Conservation (phyloP, 2,113 vertebrate species). For the Planiliza haematocheilus region DNA sequence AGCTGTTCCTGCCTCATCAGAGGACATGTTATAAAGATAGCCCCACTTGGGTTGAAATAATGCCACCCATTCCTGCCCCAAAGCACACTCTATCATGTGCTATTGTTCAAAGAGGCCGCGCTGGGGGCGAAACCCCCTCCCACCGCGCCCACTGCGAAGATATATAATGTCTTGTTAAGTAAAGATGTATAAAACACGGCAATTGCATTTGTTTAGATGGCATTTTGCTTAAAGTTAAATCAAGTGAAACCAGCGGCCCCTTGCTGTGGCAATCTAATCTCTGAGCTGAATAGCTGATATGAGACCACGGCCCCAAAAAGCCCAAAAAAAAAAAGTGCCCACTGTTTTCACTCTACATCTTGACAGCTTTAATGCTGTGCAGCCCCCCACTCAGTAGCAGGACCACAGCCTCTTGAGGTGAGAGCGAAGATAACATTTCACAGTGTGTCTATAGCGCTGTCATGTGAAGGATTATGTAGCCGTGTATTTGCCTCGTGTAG, state of each 20-base stretch:
- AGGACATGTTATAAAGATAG: constrained; percentile 84
- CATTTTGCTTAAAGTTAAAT: constrained; percentile 10
- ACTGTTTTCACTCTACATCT: constrained; percentile 71
- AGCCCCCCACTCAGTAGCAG: constrained; percentile 73
- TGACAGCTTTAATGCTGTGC: constrained; percentile 83
- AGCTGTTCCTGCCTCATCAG: constrained; percentile 82
- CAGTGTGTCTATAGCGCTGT: constrained; percentile 83
- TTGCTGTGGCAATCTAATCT: constrained; percentile 21
- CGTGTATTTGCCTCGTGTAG: constrained; percentile 77
- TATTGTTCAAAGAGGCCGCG: constrained; percentile 75
- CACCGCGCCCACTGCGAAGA: neutral
- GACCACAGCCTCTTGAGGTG: constrained; percentile 80
- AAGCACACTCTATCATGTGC: constrained; percentile 75
- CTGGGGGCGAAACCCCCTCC: neutral
- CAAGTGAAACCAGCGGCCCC: constrained; percentile 34
- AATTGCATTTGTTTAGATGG: neutral
- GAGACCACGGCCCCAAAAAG: constrained; percentile 56
- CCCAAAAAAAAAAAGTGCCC: constrained; percentile 48
- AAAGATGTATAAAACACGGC: constrained; percentile 37
- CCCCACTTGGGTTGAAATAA: constrained; percentile 82
- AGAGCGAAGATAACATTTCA: constrained; percentile 85
- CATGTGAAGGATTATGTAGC: constrained; percentile 83
- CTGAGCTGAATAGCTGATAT: constrained; percentile 18
- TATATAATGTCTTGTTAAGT: constrained; percentile 41
- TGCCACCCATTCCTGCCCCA: constrained; percentile 82